Evolutionary conservation across 2,797 vertebrate genomes (phyloP).

Genomic region (Potorous gilbertii): DNA sequence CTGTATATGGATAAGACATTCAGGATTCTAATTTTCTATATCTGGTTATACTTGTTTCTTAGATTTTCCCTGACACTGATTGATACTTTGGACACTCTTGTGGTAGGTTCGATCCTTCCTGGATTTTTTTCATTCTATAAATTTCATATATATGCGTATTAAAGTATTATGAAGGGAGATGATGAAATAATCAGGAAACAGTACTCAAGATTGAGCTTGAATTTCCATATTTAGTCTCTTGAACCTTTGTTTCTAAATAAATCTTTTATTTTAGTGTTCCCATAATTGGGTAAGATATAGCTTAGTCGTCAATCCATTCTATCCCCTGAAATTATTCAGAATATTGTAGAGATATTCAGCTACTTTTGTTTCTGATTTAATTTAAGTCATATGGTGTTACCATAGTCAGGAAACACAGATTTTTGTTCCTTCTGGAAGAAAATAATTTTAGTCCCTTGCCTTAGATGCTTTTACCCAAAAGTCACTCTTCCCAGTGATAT

Average conservation of each 20-base stretch:
- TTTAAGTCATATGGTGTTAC: background rate
- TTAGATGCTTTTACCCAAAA: slow-evolving; percentile 34
- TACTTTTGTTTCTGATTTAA: slow-evolving; percentile 16
- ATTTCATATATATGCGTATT: slow-evolving; percentile 42
- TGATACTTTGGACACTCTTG: slow-evolving; percentile 98
- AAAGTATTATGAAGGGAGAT: slow-evolving; percentile 40
- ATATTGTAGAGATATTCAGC: slow-evolving; percentile 1
- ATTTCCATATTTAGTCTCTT: slow-evolving; percentile 19
- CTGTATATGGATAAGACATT: slow-evolving; percentile 7
- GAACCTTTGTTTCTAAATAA: slow-evolving; percentile 58
- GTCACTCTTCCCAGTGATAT: background rate
- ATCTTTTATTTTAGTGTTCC: slow-evolving; percentile 3
- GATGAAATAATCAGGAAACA: slow-evolving; percentile 40
- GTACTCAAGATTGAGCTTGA: slow-evolving; percentile 44
- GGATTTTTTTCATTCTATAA: slow-evolving; percentile 52
- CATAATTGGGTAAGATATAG: background rate
- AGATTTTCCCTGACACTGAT: slow-evolving; percentile 99
- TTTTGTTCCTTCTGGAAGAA: slow-evolving; percentile 34
- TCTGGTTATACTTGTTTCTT: slow-evolving; percentile 67
- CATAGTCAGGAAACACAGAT: slow-evolving; percentile 31
- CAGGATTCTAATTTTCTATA: slow-evolving; percentile 52
- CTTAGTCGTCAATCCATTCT: background rate
- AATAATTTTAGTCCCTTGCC: slow-evolving; percentile 47
- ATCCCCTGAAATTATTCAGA: slow-evolving; percentile 23
- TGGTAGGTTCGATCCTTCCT: slow-evolving; percentile 88